Base-by-base conservation (phyloP, 2,797 vertebrate species). In the Borostomias antarcticus region DNA sequence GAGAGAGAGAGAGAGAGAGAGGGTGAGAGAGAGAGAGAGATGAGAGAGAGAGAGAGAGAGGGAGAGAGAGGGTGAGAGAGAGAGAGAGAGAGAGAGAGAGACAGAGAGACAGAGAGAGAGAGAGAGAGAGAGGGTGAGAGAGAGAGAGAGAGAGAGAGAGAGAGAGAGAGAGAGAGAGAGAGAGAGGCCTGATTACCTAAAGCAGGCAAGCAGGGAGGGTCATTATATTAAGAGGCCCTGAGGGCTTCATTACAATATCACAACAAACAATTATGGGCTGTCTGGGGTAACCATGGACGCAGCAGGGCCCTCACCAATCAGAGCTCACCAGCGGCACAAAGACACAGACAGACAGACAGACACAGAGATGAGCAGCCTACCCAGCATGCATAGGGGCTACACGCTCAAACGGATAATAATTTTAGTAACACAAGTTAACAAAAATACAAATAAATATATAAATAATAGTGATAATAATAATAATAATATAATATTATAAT, bases 241-340 rank as follows among this genome's bases (percentile, higher is more conserved):
- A 80, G 85, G 86, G 88, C 85, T 88, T 87, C 83, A 81, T 85
- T 86, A 84, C 85, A 81, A 88, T 84, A 89, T 90, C 88, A 89
- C 85, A 89, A 89, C 88, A 91, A 91, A 90, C 88, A 86, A 87
- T 90, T 86, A 89, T 68, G 69, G 50, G 80, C 80, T 85, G 85
- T 82, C 85, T 81, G 47, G 79, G 84, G 73, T 66, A 54, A 43
- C 58, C 13, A 23, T 35, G 40, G 26, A 47, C 11, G 11, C 56
- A 69, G 17, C 35, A 45, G n/a, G 62, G 59, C 57, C 35, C 51
- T 57, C 45, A 67, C 64, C 63, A 50, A 50, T 57, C 59, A 72
- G 23, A 51, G n/a, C 19, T 23, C 54, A 48, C 30, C 23, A 51
- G 21, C 54, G 47, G 50, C 29, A 71, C 62, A 64, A 33, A 53